Evolutionary conservation across 2,888 invertebrate genomes (phyloP), one percentile per base, ranked within the genome.

Genomic region (Diplolepis rosae): DNA sequence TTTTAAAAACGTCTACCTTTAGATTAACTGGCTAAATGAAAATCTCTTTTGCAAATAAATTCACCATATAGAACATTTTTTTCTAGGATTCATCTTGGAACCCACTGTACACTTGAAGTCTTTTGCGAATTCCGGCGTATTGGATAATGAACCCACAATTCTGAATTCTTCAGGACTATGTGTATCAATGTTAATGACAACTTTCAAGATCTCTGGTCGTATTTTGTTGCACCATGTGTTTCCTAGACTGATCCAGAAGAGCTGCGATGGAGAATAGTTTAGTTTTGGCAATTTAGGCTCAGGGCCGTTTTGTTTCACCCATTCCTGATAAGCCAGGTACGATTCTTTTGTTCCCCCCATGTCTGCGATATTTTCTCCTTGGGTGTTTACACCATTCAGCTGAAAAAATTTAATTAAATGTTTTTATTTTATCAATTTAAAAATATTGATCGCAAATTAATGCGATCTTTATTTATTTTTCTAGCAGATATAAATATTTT

Each of bases 361-460:
- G 87, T 97, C 97, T 0, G 97, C 97, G 74, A 97, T 97, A 87
- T 97, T 97, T 88, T 97, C 97, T 15, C 96, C 96, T 90, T 96
- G 95, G 0, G 96, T 96, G 84, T 95, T 95, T 71, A 96, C 93
- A 69, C 97, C 97, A 85, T 96, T 96, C 67, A 97, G 87, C 95
- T 96, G 88, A 85, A 76, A 74, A 54, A 32, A 24, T 24, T 28
- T 30, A 32, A 15, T 27, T 15, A n/a, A n/a, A n/a, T 39, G 0
- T n/a, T n/a, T 39, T 0, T 39, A n/a, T 1, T 39, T 39, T 3
- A 39, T n/a, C 39, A 39, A n/a, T 39, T n/a, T 5, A n/a, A 5
- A 3, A n/a, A n/a, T n/a, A n/a, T 39, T n/a, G 4, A 4, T 39
- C 4, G 4, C 13, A 39, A 39, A n/a, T 4, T n/a, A n/a, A 39